phyloP scores from a whole-genome alignment of 2,797 vertebrate genomes.

The Nyctibius grandis region DNA sequence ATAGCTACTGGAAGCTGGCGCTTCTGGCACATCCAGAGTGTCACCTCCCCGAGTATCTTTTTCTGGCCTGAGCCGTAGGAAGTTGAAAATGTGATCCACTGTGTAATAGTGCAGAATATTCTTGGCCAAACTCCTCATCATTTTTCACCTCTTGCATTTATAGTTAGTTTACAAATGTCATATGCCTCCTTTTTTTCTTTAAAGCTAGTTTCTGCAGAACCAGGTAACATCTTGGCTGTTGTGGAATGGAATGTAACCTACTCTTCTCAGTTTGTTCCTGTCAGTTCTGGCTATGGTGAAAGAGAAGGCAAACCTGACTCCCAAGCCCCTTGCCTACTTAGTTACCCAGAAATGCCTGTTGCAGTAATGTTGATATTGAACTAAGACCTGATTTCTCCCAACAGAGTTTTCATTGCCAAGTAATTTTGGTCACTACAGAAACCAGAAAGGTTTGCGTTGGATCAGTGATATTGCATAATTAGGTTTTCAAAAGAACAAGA shows the following conservation, averaged over 20 bases:
- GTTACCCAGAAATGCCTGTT: neutral
- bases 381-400: neutral
- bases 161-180: neutral
- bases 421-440: neutral
- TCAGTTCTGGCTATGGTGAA: neutral
- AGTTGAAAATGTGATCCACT: slow-evolving; percentile 50
- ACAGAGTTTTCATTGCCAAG: neutral
- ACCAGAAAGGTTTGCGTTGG: slow-evolving; percentile 19
- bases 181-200: neutral
- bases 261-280: neutral
- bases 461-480: slow-evolving; percentile 41
- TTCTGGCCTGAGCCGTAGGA: slow-evolving; percentile 52
- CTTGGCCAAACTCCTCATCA: neutral
- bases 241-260: neutral
- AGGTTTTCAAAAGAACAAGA: slow-evolving; percentile 54
- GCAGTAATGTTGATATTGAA: neutral
- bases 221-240: neutral
- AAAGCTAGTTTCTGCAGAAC: neutral
- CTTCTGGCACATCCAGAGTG: slow-evolving; percentile 49
- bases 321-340: neutral
- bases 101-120: slow-evolving; percentile 46
- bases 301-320: neutral
- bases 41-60: slow-evolving; percentile 62
- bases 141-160: neutral
- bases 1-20: slow-evolving; percentile 37